phyloP scores from a whole-genome alignment of 2,888 invertebrate genomes.

The Mesorhabditis belari region DNA sequence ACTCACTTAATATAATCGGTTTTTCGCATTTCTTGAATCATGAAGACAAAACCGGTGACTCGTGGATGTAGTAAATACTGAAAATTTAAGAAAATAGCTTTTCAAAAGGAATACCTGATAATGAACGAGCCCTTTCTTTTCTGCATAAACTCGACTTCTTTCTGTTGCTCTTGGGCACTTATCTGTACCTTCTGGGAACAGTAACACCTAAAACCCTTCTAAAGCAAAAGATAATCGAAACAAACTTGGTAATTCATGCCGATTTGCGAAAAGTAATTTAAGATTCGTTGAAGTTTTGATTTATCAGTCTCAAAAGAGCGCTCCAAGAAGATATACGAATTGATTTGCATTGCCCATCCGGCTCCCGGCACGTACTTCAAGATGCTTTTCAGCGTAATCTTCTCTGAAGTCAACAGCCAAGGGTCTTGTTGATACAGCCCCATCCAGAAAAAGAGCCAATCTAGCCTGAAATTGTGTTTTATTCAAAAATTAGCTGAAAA shows the following conservation, averaged over 20 bases:
- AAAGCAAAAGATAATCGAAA: too few relatives aligned
- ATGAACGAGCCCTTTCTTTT: conserved; percentile 56
- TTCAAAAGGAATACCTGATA: too few relatives aligned
- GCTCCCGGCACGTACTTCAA: conserved; percentile 43
- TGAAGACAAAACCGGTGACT: conserved; percentile 68
- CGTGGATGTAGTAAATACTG: conserved; percentile 75
- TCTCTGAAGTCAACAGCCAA: conserved; percentile 60
- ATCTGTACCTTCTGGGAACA: conserved; percentile 83
- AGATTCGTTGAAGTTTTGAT: conserved; percentile 64
- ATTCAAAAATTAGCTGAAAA: too few relatives aligned
- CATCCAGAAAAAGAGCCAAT: conserved; percentile 85
- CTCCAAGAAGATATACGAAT: conserved; percentile 75
- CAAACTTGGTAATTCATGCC: conserved; percentile 60
- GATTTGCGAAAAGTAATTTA: conserved; percentile 69
- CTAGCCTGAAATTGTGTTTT: conserved; percentile 62
- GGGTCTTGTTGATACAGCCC: conserved; percentile 68
- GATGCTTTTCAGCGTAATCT: conserved; percentile 70
- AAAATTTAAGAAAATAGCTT: too few relatives aligned
- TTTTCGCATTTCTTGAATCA: conserved; percentile 58
- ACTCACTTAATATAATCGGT: conserved; percentile 10
- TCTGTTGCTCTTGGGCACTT: conserved; percentile 66
- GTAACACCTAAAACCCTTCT: conserved; percentile 69
- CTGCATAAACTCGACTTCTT: conserved; percentile 69
- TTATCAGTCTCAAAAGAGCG: conserved; percentile 75
- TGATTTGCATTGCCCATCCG: conserved; percentile 73